These are phyloP conservation scores for Trichoplusia ni DNA, from an alignment of 1,140 invertebrate genomes.

Conservation along the genomic window DNA sequence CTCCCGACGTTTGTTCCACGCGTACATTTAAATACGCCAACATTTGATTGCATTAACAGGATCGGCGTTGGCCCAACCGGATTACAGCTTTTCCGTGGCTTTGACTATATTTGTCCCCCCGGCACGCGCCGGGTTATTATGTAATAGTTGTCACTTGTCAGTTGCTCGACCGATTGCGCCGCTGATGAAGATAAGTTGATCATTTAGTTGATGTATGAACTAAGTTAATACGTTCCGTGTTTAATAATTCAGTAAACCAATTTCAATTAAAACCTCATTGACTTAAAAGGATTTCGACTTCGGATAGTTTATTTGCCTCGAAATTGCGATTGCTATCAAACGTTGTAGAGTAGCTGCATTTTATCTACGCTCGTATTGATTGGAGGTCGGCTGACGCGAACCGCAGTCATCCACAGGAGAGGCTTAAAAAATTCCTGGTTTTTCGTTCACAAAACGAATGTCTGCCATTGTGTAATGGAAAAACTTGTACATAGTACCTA, in stretches of 20 bases:
- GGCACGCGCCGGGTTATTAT: slow-evolving; percentile 3
- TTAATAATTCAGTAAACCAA: neutral
- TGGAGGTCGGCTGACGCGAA: neutral
- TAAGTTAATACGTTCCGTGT: neutral
- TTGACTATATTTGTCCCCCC: neutral
- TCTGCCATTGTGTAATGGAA: slow-evolving; percentile 13
- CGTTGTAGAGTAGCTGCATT: neutral
- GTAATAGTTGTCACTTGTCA: slow-evolving; percentile 2
- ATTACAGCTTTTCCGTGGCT: slow-evolving; percentile 17
- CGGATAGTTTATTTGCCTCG: too few relatives aligned
- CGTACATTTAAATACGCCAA: slow-evolving; percentile 23
- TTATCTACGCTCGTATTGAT: slow-evolving; percentile 1
- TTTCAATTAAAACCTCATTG: neutral
- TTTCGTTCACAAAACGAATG: slow-evolving; percentile 7
- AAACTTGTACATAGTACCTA: neutral
- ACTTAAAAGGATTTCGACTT: too few relatives aligned
- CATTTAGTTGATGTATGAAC: neutral
- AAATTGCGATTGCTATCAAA: neutral
- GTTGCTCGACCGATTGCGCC: neutral
- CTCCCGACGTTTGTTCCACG: slow-evolving; percentile 6
- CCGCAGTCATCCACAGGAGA: neutral
- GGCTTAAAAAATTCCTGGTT: neutral
- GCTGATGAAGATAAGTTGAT: slow-evolving; percentile 12
- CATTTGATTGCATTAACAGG: slow-evolving; percentile 26
- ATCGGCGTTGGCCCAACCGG: slow-evolving; percentile 11